Evolutionary conservation across 2,113 vertebrate species (phyloP), one percentile per base, ranked within the genome.

Genomic region (Callionymus lyra): DNA sequence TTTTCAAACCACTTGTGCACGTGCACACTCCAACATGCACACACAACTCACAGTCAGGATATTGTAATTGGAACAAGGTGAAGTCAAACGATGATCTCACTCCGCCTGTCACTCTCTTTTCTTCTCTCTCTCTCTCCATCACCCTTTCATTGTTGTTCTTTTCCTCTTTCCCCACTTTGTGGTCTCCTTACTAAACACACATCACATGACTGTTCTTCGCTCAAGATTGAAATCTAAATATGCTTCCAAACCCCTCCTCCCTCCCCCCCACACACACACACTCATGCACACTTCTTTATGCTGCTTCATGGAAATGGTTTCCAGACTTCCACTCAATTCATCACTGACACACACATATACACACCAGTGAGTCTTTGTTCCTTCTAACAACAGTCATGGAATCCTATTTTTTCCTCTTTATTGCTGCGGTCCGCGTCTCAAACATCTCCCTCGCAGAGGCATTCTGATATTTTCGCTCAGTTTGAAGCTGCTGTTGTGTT

Each of bases 21-120:
- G 6, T 21, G 17, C 38, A 35, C 40, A 38, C 41, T 33, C 32
- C 56, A 11, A 63, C 12, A 46, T 16, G 38, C 66, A 76, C 69
- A 62, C 57, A 34, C 46, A 59, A 66, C 68, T 72, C 68, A 27
- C 21, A 27, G 4, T 27, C 21, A 64, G 74, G 65, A 72, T 56
- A 71, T 68, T 79, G 55, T 85, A 84, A 87, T 86, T 83, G 79
- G 59, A 85, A 85, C 76, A 87, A 86, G 82, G 77, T 86, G 82
- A 49, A 44, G 60, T 19, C 38, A 65, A 68, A 72, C 66, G 53
- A 80, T 84, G 83, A 84, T 78, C 76, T 85, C 83, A 84, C 63
- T 66, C 72, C 56, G 59, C 48, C 46, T 79, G 70, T 76, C 72
- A 70, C 34, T 47, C 56, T 56, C 55, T 45, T 48, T 42, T 57